Conservation (phyloP, 2,888 invertebrate species). For the Caprella mutica region DNA sequence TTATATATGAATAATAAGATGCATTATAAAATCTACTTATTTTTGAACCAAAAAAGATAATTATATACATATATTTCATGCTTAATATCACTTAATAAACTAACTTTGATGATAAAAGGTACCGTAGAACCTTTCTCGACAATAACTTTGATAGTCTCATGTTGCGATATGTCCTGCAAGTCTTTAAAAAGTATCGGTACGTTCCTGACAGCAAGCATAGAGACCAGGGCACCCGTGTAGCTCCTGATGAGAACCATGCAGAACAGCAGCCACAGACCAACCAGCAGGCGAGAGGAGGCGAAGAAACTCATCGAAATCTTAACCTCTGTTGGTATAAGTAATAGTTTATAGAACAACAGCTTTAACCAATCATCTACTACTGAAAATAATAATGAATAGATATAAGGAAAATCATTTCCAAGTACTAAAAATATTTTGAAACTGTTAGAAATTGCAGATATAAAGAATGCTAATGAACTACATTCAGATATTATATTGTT, state of each 20-base stretch:
- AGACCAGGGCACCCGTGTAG: conserved; percentile 17
- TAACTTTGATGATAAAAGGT: neutral
- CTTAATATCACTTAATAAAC: neutral
- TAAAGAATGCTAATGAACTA: too few relatives aligned
- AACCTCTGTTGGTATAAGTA: too few relatives aligned
- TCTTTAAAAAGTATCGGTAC: conserved; percentile 15
- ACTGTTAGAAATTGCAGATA: too few relatives aligned
- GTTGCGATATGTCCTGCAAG: conserved; percentile 11
- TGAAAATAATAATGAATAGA: too few relatives aligned
- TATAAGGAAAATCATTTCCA: too few relatives aligned
- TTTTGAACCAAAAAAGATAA: neutral
- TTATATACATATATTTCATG: too few relatives aligned
- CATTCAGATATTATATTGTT: too few relatives aligned
- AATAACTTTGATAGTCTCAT: conserved; percentile 6
- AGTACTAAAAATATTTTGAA: too few relatives aligned
- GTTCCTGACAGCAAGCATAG: conserved; percentile 21
- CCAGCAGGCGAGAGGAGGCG: conserved; percentile 6
- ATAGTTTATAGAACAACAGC: too few relatives aligned
- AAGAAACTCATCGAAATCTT: too few relatives aligned
- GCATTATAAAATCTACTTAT: neutral
- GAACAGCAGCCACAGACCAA: conserved; percentile 16
- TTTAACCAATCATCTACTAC: too few relatives aligned
- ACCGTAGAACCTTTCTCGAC: conserved; percentile 1
- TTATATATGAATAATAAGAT: neutral
- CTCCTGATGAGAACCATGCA: conserved; percentile 14